A percentile compares a stretch with the other conserved stretches of the same genome.
Evolutionary conservation across 2,888 invertebrate genomes (phyloP).

Genomic region (Caenorhabditis wallacei): DNA sequence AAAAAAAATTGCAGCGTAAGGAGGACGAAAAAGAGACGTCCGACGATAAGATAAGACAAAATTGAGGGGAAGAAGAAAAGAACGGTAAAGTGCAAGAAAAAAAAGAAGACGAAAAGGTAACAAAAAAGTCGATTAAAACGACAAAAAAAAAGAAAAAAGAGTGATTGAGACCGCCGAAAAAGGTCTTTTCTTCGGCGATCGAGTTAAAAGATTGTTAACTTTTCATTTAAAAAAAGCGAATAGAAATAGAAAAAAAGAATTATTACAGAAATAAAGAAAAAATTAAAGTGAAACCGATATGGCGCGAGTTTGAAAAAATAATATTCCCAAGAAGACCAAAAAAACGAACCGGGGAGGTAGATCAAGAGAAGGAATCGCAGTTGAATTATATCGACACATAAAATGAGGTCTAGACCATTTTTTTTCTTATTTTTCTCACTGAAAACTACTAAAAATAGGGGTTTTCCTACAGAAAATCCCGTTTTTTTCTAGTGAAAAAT

Average conservation of each 20-base stretch:
- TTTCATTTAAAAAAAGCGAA: constrained; percentile 1
- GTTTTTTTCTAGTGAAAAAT: too few species aligned
- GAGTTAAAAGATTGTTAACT: background rate
- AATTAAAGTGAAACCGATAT: background rate
- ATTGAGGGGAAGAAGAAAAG: constrained; percentile 2
- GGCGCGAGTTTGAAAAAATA: constrained; percentile 1
- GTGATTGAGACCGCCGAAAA: background rate
- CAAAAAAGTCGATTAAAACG: constrained; percentile 37
- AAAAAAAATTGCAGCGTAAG: background rate
- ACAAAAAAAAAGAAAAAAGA: constrained; percentile 3
- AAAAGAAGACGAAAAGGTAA: background rate
- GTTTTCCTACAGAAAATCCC: too few species aligned
- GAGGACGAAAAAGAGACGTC: background rate
- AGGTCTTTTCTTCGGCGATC: background rate
- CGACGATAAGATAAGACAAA: constrained; percentile 3
- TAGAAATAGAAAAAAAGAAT: too few species aligned
- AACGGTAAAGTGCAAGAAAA: constrained; percentile 32
- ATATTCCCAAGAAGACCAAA: background rate
- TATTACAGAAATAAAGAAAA: too few species aligned
- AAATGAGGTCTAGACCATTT: background rate
- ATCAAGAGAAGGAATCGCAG: constrained; percentile 1
- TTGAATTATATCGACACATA: background rate
- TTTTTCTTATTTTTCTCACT: too few species aligned
- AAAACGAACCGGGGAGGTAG: background rate
- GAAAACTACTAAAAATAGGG: background rate